phyloP scores from a whole-genome alignment of 2,888 invertebrate species.

The Aphelenchoides bicaudatus region DNA sequence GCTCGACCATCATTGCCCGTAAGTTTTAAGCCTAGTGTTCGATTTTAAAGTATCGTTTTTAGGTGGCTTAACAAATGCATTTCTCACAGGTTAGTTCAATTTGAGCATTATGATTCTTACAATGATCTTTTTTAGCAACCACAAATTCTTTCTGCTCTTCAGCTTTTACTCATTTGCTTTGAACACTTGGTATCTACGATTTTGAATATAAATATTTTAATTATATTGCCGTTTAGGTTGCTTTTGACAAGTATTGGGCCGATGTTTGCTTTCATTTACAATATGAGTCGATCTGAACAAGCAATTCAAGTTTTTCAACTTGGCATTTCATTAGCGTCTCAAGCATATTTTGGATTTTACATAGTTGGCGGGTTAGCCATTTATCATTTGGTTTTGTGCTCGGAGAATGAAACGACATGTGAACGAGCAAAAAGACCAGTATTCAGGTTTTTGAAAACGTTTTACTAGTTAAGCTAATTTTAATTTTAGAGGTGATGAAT shows the following conservation, averaged over 20 bases:
- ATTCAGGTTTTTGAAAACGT: conserved; percentile 28
- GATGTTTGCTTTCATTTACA: too few relatives aligned
- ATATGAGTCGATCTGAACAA: too few relatives aligned
- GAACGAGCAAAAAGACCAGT: conserved; percentile 51
- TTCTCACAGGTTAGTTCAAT: too few relatives aligned
- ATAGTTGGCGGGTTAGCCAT: conserved; percentile 44
- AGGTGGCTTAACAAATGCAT: conserved; percentile 52
- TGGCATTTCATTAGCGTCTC: conserved; percentile 14
- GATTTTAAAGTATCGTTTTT: conserved; percentile 37
- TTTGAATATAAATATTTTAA: conserved; percentile 14
- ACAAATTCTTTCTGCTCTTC: conserved; percentile 51
- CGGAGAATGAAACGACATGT: conserved; percentile 50
- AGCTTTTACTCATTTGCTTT: conserved; percentile 38
- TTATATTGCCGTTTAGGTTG: conserved; percentile 27
- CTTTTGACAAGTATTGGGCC: conserved; percentile 37
- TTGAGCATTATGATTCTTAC: too few relatives aligned
- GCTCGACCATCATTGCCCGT: conserved; percentile 32
- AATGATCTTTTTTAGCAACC: too few relatives aligned
- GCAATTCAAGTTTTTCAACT: too few relatives aligned
- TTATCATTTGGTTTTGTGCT: conserved; percentile 30
- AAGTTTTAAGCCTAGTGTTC: neutral
- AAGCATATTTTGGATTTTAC: conserved; percentile 33
- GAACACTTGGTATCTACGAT: conserved; percentile 30
- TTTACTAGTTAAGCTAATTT: neutral
- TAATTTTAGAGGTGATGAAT: conserved; percentile 35